A percentile compares a stretch with the other conserved stretches of the same genome.
Evolutionary conservation across 1,140 invertebrate genomes (phyloP).

Genomic region (Pissodes strobi): DNA sequence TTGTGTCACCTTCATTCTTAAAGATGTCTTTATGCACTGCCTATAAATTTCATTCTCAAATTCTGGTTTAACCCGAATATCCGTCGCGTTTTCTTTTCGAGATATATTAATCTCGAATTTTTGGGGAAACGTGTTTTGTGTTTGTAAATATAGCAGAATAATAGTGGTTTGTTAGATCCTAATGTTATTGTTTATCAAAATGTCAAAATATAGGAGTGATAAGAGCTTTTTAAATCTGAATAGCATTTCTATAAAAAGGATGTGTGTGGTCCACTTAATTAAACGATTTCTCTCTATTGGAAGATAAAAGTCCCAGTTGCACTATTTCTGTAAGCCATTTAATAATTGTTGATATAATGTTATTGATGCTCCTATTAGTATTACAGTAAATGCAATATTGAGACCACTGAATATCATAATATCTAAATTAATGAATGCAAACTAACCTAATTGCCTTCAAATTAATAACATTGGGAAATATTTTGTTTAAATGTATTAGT

Average conservation of each 20-base stretch:
- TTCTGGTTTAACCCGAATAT: background rate
- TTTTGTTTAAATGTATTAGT: too few species aligned
- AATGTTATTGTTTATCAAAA: constrained; percentile 30
- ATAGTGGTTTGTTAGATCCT: background rate
- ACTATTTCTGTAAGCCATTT: too few species aligned
- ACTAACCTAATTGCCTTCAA: too few species aligned
- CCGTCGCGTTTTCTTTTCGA: background rate
- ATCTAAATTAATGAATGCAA: too few species aligned
- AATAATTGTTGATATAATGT: too few species aligned
- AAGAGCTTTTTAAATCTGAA: background rate
- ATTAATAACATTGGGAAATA: too few species aligned
- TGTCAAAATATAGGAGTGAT: constrained; percentile 18
- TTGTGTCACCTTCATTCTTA: constrained; percentile 13
- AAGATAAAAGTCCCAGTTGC: too few species aligned
- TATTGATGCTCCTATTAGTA: too few species aligned
- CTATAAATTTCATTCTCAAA: background rate
- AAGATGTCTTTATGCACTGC: constrained; percentile 14
- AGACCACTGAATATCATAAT: too few species aligned
- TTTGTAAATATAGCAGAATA: constrained; percentile 11
- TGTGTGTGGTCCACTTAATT: too few species aligned
- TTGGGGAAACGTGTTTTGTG: background rate
- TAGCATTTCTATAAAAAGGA: background rate
- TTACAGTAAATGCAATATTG: too few species aligned
- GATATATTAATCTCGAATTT: background rate
- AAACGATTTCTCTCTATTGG: too few species aligned